Evolutionary conservation across 1,140 invertebrate species (phyloP).

Genomic region (Cydia fagiglandana): DNA sequence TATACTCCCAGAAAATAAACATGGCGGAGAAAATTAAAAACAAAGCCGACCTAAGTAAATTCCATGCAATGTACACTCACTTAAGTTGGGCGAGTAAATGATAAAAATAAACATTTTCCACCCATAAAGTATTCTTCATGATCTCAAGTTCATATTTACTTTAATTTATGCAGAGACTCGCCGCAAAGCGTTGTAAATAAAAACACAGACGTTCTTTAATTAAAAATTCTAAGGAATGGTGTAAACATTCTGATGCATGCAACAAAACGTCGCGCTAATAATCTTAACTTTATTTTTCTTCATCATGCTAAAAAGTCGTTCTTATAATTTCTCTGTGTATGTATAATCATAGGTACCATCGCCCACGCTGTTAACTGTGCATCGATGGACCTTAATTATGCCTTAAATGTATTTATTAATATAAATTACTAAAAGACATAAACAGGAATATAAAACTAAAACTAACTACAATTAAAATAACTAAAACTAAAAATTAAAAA

Average conservation of each 20-base stretch:
- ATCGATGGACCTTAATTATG: too few relatives aligned
- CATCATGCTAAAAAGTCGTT: too few relatives aligned
- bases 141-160: slow-evolving; percentile 20
- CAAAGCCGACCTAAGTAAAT: slow-evolving; percentile 1
- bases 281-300: neutral
- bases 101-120: slow-evolving; percentile 10
- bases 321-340: too few relatives aligned
- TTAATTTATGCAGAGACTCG: slow-evolving; percentile 21
- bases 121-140: slow-evolving; percentile 18
- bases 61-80: slow-evolving; percentile 5
- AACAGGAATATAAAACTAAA: too few relatives aligned
- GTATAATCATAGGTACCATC: too few relatives aligned
- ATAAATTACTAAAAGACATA: too few relatives aligned
- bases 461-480: too few relatives aligned
- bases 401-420: too few relatives aligned
- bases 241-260: slow-evolving; percentile 15
- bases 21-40: neutral
- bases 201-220: slow-evolving; percentile 9
- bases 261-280: neutral
- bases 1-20: neutral
- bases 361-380: too few relatives aligned
- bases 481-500: too few relatives aligned
- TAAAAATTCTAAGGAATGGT: slow-evolving; percentile 27
- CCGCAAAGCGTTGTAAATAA: slow-evolving; percentile 21
- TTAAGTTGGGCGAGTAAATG: slow-evolving; percentile 6